Evolutionary conservation across 1,140 invertebrate species (phyloP), one percentile per base, ranked within the genome.

Genomic region (Dysdera silvatica): DNA sequence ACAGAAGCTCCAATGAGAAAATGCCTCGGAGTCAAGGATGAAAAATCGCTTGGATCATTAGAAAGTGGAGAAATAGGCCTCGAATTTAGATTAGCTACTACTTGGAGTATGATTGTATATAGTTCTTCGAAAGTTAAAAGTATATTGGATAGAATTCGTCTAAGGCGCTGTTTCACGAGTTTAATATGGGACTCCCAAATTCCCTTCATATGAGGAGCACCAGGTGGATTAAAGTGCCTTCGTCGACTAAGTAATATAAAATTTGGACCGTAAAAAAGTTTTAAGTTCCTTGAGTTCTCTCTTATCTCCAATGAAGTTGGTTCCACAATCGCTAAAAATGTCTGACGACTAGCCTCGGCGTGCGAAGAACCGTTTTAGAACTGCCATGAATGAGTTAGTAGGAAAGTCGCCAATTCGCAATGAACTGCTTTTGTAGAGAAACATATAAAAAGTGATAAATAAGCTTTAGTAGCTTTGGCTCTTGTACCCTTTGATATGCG

Each of bases 161-260:
- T 70, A 2, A 72, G 58, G 45, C 67, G 61, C n/a, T 43, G 55
- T 53, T 72, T 70, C 16, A 68, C 66, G 0, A 64, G 55, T 53
- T 69, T 68, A 16, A 68, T 53, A 6, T 28, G 24, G 16, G 40
- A 18, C 37, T 68, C 63, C 41, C 52, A 66, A 16, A 68, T 33
- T 18, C 67, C 58, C 3, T 58, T 64, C 56, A 79, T 75, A 70
- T 78, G 73, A 3, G 74, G 71, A 10, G 73, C 70, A 10, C 45
- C n/a, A 18, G 77, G 71, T 4, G 78, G 77, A 61, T 74, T 77
- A 59, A 80, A 78, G 43, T 76, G 53, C 60, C 61, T 58, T 35
- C 20, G 32, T 54, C 24, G 23, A 26, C 8, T 41, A 23, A 20
- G 41, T 37, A 10, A 18, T 35, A 23, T 16, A 33, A 20, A 24